phyloP scores from a whole-genome alignment of 2,113 vertebrate species.

The Stictonetta naevosa region DNA sequence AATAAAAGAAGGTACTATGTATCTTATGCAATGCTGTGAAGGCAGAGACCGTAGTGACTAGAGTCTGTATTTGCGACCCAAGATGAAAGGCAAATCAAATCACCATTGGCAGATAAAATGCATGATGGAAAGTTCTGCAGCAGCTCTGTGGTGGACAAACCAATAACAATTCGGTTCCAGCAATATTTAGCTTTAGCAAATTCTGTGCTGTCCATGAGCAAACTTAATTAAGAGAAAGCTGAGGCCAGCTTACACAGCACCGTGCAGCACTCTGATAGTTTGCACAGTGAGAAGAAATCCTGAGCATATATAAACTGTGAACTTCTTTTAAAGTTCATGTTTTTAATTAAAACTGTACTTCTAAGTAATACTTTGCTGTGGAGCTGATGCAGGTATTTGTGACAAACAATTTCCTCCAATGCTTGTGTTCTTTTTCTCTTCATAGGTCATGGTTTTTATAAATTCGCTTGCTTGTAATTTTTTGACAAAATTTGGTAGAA shows the following conservation, averaged over 20 bases:
- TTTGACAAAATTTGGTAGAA: not conserved
- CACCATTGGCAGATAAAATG: slow-evolving; percentile 22
- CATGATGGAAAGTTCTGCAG: slow-evolving; percentile 14
- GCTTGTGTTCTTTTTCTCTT: not conserved
- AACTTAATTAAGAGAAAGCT: slow-evolving; percentile 62
- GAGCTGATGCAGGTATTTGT: not conserved
- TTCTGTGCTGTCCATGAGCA: slow-evolving; percentile 27
- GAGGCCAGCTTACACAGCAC: slow-evolving; percentile 28
- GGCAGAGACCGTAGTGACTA: not conserved
- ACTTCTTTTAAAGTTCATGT: slow-evolving; percentile 43
- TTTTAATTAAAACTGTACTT: slow-evolving; percentile 50
- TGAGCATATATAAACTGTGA: not conserved
- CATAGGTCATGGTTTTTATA: not conserved
- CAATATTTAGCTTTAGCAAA: slow-evolving; percentile 57
- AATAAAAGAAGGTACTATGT: not conserved
- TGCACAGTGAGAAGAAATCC: slow-evolving; percentile 33
- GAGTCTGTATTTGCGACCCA: not conserved
- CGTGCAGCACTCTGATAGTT: not conserved
- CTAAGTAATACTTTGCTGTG: not conserved
- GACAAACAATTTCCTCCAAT: not conserved
- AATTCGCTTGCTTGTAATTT: not conserved
- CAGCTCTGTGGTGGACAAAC: not conserved
- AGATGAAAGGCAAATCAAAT: slow-evolving; percentile 44
- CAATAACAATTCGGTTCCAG: not conserved
- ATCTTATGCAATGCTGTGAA: not conserved